These are phyloP conservation scores for Pyrrhia umbra DNA, from an alignment of 2,888 invertebrate genomes.

Conservation along the genomic window DNA sequence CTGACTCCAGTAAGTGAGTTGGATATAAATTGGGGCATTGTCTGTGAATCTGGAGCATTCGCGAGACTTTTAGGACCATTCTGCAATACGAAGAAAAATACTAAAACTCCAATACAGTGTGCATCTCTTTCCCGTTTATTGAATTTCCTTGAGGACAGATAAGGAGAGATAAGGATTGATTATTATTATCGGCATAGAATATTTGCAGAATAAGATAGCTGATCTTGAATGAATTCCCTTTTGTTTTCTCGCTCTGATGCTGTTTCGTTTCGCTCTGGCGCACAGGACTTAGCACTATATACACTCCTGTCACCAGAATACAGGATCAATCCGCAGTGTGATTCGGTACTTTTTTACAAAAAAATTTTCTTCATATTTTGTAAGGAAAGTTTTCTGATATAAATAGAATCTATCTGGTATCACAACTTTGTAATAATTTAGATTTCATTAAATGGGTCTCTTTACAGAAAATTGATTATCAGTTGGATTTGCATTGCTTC, in stretches of 20 bases:
- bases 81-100: constrained; percentile 79
- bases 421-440: not conserved
- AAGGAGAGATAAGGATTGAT: constrained; percentile 75
- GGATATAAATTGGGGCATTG: constrained; percentile 90
- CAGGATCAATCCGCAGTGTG: constrained; percentile 84
- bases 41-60: constrained; percentile 89
- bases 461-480: not conserved
- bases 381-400: constrained; percentile 23
- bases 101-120: constrained; percentile 63
- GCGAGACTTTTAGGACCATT: constrained; percentile 81
- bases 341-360: constrained; percentile 73
- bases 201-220: constrained; percentile 81
- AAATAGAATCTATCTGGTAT: constrained; percentile 10
- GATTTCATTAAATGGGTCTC: not conserved
- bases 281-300: constrained; percentile 79
- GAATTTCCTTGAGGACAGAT: constrained; percentile 63
- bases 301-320: constrained; percentile 82
- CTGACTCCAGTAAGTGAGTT: constrained; percentile 88
- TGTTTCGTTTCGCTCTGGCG: constrained; percentile 81
- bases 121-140: constrained; percentile 65
- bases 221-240: constrained; percentile 85
- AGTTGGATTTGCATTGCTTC: constrained; percentile 5
- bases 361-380: constrained; percentile 27
- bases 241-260: constrained; percentile 83
- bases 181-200: constrained; percentile 78